phyloP scores from a whole-genome alignment of 2,113 vertebrate species.

The Pimephales promelas region DNA sequence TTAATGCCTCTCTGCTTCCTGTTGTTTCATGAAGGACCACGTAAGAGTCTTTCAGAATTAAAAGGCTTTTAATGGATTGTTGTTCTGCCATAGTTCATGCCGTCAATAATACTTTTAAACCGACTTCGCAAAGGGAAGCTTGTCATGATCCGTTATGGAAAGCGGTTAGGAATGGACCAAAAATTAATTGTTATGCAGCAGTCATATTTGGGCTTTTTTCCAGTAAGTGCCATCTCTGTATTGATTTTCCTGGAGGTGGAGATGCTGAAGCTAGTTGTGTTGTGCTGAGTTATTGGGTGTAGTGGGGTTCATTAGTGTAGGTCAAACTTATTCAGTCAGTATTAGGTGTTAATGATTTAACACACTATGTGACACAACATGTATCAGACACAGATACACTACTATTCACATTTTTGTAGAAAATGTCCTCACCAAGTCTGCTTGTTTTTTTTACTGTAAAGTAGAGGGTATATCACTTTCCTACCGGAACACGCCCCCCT shows the following conservation, averaged over 20 bases:
- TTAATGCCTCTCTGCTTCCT: constrained; percentile 54
- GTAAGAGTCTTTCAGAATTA: constrained; percentile 34
- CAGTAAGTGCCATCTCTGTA: constrained; percentile 34
- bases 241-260: constrained; percentile 47
- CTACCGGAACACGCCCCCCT: too few species aligned
- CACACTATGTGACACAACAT: background rate
- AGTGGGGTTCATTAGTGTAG: background rate
- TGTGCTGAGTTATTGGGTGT: background rate
- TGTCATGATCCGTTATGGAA: background rate
- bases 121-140: background rate
- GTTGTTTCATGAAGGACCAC: constrained; percentile 13
- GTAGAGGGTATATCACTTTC: too few species aligned
- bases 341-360: background rate
- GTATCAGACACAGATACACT: background rate
- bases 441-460: background rate
- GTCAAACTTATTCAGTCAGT: background rate
- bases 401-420: background rate
- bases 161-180: background rate
- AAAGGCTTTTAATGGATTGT: constrained; percentile 20
- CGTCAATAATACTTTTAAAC: constrained; percentile 16
- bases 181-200: constrained; percentile 27
- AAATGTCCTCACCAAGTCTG: background rate
- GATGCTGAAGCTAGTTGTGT: constrained; percentile 4
- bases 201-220: constrained; percentile 8
- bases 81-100: background rate